phyloP scores from a whole-genome alignment of 2,113 vertebrate species.

The Crocuta crocuta region DNA sequence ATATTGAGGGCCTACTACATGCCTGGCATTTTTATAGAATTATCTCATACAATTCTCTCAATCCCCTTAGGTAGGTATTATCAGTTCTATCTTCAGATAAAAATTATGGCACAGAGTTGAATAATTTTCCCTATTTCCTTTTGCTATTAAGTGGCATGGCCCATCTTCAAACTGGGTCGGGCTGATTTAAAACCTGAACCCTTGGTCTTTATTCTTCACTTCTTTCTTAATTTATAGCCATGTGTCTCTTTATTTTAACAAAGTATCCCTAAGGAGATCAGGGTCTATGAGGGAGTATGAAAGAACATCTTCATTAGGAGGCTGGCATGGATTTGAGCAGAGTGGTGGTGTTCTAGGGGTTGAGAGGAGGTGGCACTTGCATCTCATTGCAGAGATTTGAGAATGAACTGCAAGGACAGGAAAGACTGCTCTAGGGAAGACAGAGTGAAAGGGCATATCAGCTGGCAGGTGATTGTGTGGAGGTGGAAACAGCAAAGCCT shows the following conservation, averaged over 20 bases:
- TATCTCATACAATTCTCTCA: neutral
- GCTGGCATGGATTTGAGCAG: constrained; percentile 2
- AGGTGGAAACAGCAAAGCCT: neutral
- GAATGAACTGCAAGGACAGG: neutral
- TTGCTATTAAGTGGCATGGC: neutral
- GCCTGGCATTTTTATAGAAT: neutral
- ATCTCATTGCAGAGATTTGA: neutral
- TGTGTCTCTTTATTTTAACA: constrained; percentile 8
- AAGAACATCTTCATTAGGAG: neutral
- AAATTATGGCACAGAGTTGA: neutral
- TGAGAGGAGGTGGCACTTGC: neutral
- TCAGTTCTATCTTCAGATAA: neutral
- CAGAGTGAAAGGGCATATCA: neutral
- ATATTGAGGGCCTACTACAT: neutral
- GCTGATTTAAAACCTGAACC: neutral
- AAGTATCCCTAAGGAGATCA: neutral
- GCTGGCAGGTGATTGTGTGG: neutral
- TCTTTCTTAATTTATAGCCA: neutral
- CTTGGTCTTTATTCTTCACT: neutral
- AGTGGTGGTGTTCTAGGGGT: neutral
- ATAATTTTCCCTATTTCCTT: neutral
- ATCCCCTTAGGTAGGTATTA: neutral
- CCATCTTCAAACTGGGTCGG: neutral
- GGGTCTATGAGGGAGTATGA: neutral
- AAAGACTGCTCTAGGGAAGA: neutral